Evolutionary conservation across 2,888 invertebrate species (phyloP).

Genomic region (Nemoura dubitans): DNA sequence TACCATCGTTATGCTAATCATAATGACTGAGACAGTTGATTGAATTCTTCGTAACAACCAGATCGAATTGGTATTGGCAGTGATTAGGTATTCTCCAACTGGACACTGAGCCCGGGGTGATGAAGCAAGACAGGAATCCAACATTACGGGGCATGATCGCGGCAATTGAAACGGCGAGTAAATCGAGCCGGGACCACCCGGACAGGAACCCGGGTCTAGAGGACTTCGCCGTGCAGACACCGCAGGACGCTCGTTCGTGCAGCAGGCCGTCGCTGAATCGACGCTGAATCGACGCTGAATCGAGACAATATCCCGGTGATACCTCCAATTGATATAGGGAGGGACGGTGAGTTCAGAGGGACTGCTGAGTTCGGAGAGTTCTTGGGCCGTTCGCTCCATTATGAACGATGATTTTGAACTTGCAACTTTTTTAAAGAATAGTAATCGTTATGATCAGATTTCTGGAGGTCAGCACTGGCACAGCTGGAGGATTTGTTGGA

Average conservation of each 20-base stretch:
- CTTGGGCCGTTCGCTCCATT: too few species aligned
- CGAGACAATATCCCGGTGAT: too few species aligned
- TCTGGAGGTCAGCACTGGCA: too few species aligned
- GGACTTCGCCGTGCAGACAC: not conserved
- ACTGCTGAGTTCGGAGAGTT: too few species aligned
- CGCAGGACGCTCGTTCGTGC: not conserved
- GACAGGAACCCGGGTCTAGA: not conserved
- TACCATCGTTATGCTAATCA: not conserved
- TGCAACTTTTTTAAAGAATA: too few species aligned
- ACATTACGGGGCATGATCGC: not conserved
- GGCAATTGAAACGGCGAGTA: not conserved
- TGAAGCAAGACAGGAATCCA: not conserved
- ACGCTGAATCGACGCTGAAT: too few species aligned
- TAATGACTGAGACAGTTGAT: not conserved
- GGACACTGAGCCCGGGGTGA: not conserved
- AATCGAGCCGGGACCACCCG: not conserved
- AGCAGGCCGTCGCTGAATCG: too few species aligned
- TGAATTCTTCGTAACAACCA: slow-evolving; percentile 7
- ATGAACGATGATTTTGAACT: too few species aligned
- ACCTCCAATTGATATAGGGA: too few species aligned
- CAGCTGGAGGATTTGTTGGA: too few species aligned
- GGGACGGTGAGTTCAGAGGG: too few species aligned
- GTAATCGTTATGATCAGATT: too few species aligned
- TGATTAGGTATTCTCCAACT: not conserved
- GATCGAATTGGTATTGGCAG: not conserved